Base-by-base conservation (phyloP, 2,888 invertebrate genomes). In the Leucophora obtusa region DNA sequence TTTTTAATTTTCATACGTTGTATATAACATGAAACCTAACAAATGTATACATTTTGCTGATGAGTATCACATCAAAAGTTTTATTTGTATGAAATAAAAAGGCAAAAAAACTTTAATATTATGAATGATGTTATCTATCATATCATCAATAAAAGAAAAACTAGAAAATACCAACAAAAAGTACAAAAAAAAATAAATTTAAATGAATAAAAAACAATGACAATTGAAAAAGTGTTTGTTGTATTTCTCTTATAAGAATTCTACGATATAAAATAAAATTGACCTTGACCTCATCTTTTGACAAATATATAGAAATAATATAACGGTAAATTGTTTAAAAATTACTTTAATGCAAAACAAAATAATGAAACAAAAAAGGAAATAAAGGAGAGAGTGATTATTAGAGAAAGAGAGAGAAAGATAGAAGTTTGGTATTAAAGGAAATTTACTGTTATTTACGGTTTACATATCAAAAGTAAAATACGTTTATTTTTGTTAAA, bases 201-300 rank as follows among this genome's bases (percentile, higher is more conserved):
- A 65, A 51, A 24, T 35, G 18, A 5, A 54, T 10, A 54, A 38
- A n/a, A 38, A 43, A n/a, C 56, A 28, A 24, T 24, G 28, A 21
- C 43, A 66, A 43, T 21, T n/a, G 14, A 38, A 9, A 10, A 7
- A 28, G 9, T 33, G 63, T n/a, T 38, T 54, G 35, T 54, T 56
- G 14, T 38, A 6, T 28, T 28, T 28, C 7, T 28, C 6, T 7
- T 28, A 5, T 38, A 14, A 38, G 14, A 11, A 54, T 53, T 65
- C 21, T 18, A 18, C 51, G 24, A 60, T 21, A 60, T 21, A 58
- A 63, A 76, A 60, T 21, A 58, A 63, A 76, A 68, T 69, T 76
- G 62, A 69, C 80, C 80, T 76, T 80, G 80, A 80, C 80, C 80
- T 35, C 63, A 1, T 38, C 38, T 38, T 47, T 10, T 33, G 15